Base-by-base conservation (phyloP, 2,797 vertebrate species). In the Lophotriccus pileatus region DNA sequence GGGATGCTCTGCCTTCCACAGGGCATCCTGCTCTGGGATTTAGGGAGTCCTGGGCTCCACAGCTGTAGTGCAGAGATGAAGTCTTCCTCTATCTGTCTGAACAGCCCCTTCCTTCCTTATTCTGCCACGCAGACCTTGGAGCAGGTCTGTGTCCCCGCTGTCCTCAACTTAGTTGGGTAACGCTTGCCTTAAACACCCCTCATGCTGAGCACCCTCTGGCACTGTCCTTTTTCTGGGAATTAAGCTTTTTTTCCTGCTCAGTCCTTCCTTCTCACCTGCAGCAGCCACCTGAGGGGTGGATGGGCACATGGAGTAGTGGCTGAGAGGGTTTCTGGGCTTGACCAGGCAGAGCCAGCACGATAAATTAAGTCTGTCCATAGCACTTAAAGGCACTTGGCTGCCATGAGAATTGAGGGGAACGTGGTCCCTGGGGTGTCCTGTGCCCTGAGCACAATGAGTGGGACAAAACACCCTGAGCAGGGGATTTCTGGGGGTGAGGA, bases 221-320 rank as follows among this genome's bases (percentile, higher is more conserved):
- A 6, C 20, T 18, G 21, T 12, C 69, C 58, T 41, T 63, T n/a
- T 20, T 21, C 27, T 44, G 46, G 43, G 55, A 73, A 44, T 56
- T 47, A 1, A 43, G 34, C 17, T 63, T 84, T 72, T 43, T 59
- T 59, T 32, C 47, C 41, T 8, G 0, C 69, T 72, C 3, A 3
- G 24, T 68, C 81, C 79, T 68, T 60, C 49, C 22, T 64, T 62
- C 50, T 44, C 36, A 1, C 22, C 77, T 8, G 21, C 2, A 36
- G 11, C 84, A 56, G 81, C 59, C 44, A 6, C 58, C 30, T 24
- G 79, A 52, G 64, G 56, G 43, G 20, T 4, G 20, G 55, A 20
- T 0, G 4, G 56, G n/a, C 47, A 16, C 0, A 0, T 27, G 2
- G 9, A 36, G 37, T 2, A 10, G 41, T 5, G n/a, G 2, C 6